Conservation (phyloP, 2,113 vertebrate species). For the Scartelaos histophorus region DNA sequence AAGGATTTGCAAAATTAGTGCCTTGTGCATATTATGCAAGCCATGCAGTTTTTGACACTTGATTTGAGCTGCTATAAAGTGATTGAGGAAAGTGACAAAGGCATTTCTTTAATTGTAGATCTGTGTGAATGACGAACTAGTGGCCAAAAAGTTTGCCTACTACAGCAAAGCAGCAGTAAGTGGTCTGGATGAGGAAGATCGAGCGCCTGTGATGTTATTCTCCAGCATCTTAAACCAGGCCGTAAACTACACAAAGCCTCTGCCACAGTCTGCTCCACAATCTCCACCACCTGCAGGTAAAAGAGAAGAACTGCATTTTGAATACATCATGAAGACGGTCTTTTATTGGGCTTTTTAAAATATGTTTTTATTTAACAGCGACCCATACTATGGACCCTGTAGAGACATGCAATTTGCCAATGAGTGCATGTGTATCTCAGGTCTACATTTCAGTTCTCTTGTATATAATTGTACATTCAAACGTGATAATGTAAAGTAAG, state of each 20-base stretch:
- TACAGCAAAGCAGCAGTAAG: slow-evolving; percentile 51
- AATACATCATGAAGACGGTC: neutral
- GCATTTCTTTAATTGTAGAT: slow-evolving; percentile 71
- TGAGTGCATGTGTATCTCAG: slow-evolving; percentile 1
- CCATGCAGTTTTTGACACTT: neutral
- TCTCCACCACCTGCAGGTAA: slow-evolving; percentile 19
- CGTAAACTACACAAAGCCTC: slow-evolving; percentile 15
- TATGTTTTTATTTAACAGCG: slow-evolving; percentile 19
- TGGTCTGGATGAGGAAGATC: slow-evolving; percentile 12
- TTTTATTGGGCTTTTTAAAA: neutral
- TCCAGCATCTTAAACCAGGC: slow-evolving; percentile 45
- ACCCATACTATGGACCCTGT: neutral
- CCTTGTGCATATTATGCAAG: neutral
- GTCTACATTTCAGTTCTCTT: slow-evolving; percentile 27
- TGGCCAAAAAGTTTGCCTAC: slow-evolving; percentile 86
- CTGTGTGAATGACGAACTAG: slow-evolving; percentile 90
- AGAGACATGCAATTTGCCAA: slow-evolving; percentile 1
- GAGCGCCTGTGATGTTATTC: slow-evolving; percentile 47
- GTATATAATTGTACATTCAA: neutral
- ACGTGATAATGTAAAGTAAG: neutral
- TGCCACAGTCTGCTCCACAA: neutral
- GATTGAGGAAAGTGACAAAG: neutral
- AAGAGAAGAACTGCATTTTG: neutral
- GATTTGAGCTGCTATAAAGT: neutral
- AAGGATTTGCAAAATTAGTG: neutral